Evolutionary conservation across 2,797 vertebrate genomes (phyloP).

Genomic region (Artibeus lituratus): DNA sequence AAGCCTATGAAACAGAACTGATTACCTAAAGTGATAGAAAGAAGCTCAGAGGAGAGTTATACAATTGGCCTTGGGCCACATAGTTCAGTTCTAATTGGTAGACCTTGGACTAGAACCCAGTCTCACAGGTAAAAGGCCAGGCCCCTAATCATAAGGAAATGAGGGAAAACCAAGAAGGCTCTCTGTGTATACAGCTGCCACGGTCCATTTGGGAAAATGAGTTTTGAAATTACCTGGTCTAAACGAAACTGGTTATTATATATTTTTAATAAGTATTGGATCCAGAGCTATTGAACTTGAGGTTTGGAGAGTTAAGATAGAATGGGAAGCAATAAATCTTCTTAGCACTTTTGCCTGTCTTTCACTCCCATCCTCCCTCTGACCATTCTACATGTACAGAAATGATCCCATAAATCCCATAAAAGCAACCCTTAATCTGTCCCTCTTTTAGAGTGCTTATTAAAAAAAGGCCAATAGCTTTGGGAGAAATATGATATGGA

Average conservation of each 20-base stretch:
- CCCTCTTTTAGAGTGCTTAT: constrained; percentile 44
- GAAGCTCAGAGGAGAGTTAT: neutral
- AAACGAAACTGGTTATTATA: neutral
- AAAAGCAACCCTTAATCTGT: constrained; percentile 61
- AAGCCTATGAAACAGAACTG: neutral
- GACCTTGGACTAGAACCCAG: neutral
- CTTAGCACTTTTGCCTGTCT: constrained; percentile 39
- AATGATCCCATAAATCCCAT: constrained; percentile 58
- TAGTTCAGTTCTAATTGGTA: neutral
- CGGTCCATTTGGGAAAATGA: neutral
- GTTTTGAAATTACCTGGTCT: neutral
- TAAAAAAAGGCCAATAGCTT: constrained; percentile 42
- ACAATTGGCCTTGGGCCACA: neutral
- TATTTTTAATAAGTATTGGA: neutral
- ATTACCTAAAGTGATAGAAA: neutral
- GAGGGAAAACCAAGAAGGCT: neutral
- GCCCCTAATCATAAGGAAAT: neutral
- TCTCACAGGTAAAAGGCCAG: neutral
- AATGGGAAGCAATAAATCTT: constrained; percentile 40
- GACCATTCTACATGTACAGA: constrained; percentile 11
- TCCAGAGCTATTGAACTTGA: constrained; percentile 12
- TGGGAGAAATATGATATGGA: constrained; percentile 36
- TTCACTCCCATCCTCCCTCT: constrained; percentile 4
- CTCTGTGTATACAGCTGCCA: neutral
- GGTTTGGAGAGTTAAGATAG: constrained; percentile 45